Evolutionary conservation across 2,113 vertebrate genomes (phyloP).

Genomic region (Zeus faber): DNA sequence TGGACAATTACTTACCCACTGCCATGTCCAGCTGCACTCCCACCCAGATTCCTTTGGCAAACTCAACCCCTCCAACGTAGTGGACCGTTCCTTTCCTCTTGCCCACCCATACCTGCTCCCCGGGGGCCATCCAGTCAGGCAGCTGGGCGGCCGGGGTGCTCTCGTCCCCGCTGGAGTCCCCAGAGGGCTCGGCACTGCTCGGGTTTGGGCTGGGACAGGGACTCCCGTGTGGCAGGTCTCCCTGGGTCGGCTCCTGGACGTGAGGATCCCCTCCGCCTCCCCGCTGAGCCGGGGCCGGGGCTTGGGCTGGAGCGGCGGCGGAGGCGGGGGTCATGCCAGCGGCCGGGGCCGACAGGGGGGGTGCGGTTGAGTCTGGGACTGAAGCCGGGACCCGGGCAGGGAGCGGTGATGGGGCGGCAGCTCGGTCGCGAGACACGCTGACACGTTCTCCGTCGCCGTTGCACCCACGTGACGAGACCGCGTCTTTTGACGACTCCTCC

Average conservation of each 20-base stretch:
- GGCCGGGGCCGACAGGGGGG: constrained; percentile 9
- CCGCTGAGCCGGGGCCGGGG: constrained; percentile 9
- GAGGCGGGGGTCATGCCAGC: constrained; percentile 4
- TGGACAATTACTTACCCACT: constrained; percentile 72
- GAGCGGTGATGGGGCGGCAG: constrained; percentile 8
- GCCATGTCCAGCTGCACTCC: constrained; percentile 80
- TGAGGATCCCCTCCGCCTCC: constrained; percentile 64
- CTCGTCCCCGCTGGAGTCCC: constrained; percentile 73
- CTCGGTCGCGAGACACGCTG: constrained; percentile 22
- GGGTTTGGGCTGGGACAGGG: constrained; percentile 53
- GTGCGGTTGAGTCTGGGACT: constrained; percentile 18
- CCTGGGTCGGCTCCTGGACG: constrained; percentile 61
- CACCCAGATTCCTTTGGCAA: constrained; percentile 83
- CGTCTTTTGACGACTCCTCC: constrained; percentile 13
- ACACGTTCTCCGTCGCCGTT: constrained; percentile 37
- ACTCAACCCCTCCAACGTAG: constrained; percentile 82
- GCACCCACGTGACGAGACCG: constrained; percentile 11
- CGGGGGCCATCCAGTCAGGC: constrained; percentile 75
- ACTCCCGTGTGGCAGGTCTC: constrained; percentile 64
- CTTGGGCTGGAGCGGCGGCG: too few species aligned
- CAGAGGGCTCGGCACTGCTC: constrained; percentile 56
- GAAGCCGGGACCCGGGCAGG: constrained; percentile 15
- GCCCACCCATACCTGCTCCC: constrained; percentile 81
- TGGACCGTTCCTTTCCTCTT: constrained; percentile 75
- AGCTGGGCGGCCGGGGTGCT: constrained; percentile 66